phyloP scores from a whole-genome alignment of 2,888 invertebrate species.

The Chrysolina oricalcia region DNA sequence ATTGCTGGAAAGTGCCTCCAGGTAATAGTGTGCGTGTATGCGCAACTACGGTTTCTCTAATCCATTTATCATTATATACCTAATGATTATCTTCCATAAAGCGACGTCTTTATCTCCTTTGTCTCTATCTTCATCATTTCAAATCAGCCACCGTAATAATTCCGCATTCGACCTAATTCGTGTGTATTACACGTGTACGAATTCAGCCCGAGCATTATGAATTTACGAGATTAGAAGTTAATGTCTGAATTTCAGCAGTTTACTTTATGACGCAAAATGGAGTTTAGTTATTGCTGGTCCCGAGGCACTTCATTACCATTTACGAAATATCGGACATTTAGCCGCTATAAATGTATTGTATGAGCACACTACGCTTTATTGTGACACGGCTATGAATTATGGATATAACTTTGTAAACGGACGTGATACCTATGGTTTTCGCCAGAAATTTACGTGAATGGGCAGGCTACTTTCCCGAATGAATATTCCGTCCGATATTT shows the following conservation, averaged over 20 bases:
- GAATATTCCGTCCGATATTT: not conserved
- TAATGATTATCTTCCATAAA: not conserved
- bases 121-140: not conserved
- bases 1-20: too few species aligned
- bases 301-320: slow-evolving; percentile 36
- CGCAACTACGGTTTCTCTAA: too few species aligned
- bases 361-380: slow-evolving; percentile 24
- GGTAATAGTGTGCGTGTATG: too few species aligned
- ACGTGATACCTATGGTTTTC: not conserved
- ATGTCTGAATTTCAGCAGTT: slow-evolving; percentile 47
- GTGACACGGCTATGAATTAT: slow-evolving; percentile 19
- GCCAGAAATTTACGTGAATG: not conserved
- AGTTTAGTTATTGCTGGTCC: slow-evolving; percentile 32
- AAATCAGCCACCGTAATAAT: slow-evolving; percentile 13
- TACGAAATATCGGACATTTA: slow-evolving; percentile 32
- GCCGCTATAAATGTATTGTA: slow-evolving; percentile 26
- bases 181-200: slow-evolving; percentile 34
- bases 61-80: too few species aligned
- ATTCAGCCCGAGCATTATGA: slow-evolving; percentile 40
- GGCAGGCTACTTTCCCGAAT: too few species aligned
- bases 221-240: slow-evolving; percentile 45
- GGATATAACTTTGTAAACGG: slow-evolving; percentile 9
- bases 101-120: not conserved
- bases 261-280: slow-evolving; percentile 43
- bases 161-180: slow-evolving; percentile 36